Evolutionary conservation across 2,797 vertebrate species (phyloP).

Genomic region (Allobates femoralis): DNA sequence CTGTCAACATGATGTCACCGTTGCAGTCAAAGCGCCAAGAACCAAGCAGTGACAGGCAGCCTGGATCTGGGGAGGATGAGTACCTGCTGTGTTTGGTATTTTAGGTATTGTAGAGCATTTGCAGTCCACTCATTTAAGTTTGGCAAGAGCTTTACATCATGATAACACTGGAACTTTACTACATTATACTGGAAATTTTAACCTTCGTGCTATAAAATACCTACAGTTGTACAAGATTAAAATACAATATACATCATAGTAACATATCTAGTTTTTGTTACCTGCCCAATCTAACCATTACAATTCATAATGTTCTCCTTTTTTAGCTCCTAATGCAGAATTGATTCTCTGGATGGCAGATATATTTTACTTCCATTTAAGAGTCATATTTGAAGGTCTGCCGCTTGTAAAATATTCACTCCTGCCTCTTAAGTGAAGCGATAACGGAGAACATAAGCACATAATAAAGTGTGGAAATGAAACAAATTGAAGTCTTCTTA

Average conservation of each 20-base stretch:
- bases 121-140: too few relatives aligned
- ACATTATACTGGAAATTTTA: not conserved
- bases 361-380: not conserved
- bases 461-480: not conserved
- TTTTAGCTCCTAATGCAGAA: not conserved
- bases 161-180: too few relatives aligned
- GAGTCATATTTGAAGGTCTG: not conserved
- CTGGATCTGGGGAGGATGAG: too few relatives aligned
- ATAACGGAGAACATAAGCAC: conserved; percentile 4
- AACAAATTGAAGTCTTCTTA: conserved; percentile 9
- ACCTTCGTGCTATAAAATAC: not conserved
- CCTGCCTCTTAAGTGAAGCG: not conserved
- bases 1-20: too few relatives aligned
- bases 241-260: not conserved
- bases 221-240: not conserved
- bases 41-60: too few relatives aligned
- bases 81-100: too few relatives aligned
- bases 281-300: not conserved
- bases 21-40: too few relatives aligned
- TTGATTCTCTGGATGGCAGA: not conserved
- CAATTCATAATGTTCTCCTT: not conserved
- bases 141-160: too few relatives aligned
- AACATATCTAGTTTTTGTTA: not conserved
- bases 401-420: not conserved
- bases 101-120: too few relatives aligned